These are phyloP conservation scores for Gymnothorax reevesii DNA, from an alignment of 2,797 vertebrate species.

Conservation along the genomic window DNA sequence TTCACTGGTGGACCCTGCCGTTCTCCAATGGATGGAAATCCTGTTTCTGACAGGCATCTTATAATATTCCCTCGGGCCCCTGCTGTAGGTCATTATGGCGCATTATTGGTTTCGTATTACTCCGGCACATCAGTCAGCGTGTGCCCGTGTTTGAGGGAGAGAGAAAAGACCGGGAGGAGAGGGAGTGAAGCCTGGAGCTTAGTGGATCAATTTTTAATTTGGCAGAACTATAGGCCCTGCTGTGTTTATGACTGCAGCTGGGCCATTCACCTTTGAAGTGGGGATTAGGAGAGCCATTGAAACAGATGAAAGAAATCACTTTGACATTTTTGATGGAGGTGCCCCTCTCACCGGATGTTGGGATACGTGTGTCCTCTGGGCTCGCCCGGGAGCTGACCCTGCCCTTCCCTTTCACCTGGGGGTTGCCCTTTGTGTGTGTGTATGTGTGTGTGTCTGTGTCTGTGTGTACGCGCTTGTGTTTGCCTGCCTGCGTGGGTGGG, in stretches of 20 bases:
- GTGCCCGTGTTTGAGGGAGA: not conserved
- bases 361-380: not conserved
- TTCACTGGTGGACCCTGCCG: not conserved
- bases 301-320: slow-evolving; percentile 21
- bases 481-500: too few species aligned
- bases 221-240: slow-evolving; percentile 26
- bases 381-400: not conserved
- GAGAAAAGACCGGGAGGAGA: not conserved
- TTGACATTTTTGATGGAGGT: slow-evolving; percentile 34
- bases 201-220: slow-evolving; percentile 40
- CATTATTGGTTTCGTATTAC: slow-evolving; percentile 29
- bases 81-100: slow-evolving; percentile 15
- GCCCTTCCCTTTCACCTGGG: slow-evolving; percentile 2
- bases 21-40: not conserved
- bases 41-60: not conserved
- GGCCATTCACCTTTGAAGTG: slow-evolving; percentile 25
- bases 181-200: slow-evolving; percentile 19
- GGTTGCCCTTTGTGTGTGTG: not conserved
- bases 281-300: slow-evolving; percentile 5
- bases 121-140: slow-evolving; percentile 15
- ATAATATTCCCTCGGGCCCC: not conserved
- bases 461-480: too few species aligned
- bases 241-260: slow-evolving; percentile 25
- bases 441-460: too few species aligned
- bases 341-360: not conserved